Evolutionary conservation across 1,140 invertebrate species (phyloP).

Genomic region (Caenorhabditis inopinata): DNA sequence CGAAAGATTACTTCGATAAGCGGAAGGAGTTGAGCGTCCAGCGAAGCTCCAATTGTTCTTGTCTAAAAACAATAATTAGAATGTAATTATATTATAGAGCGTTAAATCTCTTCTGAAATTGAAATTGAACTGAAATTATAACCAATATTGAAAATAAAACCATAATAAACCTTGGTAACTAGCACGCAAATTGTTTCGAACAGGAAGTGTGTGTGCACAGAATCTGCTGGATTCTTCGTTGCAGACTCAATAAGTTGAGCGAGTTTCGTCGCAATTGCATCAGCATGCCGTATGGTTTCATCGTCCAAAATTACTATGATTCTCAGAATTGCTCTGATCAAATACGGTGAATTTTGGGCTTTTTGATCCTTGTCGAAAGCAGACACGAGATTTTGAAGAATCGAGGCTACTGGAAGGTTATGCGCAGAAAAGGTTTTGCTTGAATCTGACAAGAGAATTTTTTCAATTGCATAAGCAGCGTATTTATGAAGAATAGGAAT

Average conservation of each 20-base stretch:
- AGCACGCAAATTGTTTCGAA: conserved; percentile 42
- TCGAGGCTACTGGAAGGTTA: neutral
- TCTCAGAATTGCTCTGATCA: conserved; percentile 43
- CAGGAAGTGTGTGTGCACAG: conserved; percentile 44
- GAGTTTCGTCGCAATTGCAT: conserved; percentile 29
- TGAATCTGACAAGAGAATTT: neutral
- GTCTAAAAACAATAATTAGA: no score
- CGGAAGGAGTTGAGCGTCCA: conserved; percentile 39
- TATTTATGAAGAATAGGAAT: conserved; percentile 40
- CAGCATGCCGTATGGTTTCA: conserved; percentile 30
- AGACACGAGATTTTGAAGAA: conserved; percentile 25
- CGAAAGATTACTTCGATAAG: conserved; percentile 34
- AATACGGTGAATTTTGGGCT: conserved; percentile 40
- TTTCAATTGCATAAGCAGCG: conserved; percentile 36
- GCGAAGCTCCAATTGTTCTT: neutral
- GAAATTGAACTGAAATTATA: no score
- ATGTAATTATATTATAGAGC: no score
- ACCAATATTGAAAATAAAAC: no score
- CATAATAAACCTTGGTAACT: conserved; percentile 46
- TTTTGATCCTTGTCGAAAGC: conserved; percentile 38
- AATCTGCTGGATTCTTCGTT: conserved; percentile 36
- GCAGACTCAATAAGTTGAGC: conserved; percentile 26
- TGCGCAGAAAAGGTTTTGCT: conserved; percentile 18
- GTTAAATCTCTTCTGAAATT: no score
- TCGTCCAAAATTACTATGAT: conserved; percentile 44